These are phyloP conservation scores for Eupsittula cactorum DNA, from an alignment of 2,113 vertebrate species.

Conservation along the genomic window DNA sequence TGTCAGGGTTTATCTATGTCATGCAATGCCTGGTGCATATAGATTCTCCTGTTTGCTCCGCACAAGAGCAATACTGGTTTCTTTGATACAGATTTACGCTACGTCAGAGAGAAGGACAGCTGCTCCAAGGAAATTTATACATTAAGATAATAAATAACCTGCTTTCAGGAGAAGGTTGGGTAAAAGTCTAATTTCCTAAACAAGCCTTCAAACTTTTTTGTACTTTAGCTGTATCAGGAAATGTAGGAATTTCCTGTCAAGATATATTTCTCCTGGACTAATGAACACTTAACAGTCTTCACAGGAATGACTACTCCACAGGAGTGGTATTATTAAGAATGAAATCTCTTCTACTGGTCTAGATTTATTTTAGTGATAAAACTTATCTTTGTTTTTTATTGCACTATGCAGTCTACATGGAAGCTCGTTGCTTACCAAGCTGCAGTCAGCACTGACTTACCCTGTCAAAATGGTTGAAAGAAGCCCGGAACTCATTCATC, in stretches of 20 bases:
- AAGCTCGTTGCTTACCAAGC: not conserved
- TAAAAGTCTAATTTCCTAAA: not conserved
- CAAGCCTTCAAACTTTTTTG: not conserved
- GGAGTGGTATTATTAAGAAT: not conserved
- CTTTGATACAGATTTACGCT: not conserved
- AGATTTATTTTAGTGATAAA: not conserved
- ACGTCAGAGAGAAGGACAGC: not conserved
- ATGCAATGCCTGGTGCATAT: not conserved
- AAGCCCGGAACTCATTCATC: conserved; percentile 97
- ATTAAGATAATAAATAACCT: not conserved
- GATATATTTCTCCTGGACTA: not conserved
- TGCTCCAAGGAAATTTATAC: not conserved
- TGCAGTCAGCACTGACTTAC: conserved; percentile 72
- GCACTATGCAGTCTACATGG: not conserved
- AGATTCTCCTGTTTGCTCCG: not conserved
- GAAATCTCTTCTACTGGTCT: not conserved
- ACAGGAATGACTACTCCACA: not conserved
- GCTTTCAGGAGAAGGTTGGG: not conserved
- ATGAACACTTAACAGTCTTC: not conserved
- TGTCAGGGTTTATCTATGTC: not conserved
- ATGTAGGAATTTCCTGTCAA: not conserved
- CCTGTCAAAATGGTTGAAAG: conserved; percentile 99
- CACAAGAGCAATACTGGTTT: not conserved
- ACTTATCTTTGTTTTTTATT: not conserved
- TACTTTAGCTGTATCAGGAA: not conserved